These are phyloP conservation scores for Aquatica leii DNA, from an alignment of 2,888 invertebrate species.

Conservation along the genomic window DNA sequence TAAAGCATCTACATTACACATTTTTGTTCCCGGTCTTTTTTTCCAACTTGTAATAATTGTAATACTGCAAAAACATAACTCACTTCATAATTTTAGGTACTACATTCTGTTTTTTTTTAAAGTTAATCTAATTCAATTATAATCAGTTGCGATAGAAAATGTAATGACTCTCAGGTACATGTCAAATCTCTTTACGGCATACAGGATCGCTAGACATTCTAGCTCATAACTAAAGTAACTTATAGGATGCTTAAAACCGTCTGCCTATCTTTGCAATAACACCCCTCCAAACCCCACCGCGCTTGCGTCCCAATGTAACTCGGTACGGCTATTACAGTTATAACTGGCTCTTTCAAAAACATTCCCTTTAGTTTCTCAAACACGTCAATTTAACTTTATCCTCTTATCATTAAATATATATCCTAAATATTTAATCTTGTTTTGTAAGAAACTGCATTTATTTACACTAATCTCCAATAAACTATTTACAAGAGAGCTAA, in stretches of 20 bases:
- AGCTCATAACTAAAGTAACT: conserved; percentile 52
- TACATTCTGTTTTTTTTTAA: no score
- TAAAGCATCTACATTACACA: conserved; percentile 43
- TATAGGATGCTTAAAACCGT: conserved; percentile 42
- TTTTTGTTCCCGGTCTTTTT: conserved; percentile 4
- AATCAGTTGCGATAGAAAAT: conserved; percentile 47
- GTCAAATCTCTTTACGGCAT: conserved; percentile 41
- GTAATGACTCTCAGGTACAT: conserved; percentile 45
- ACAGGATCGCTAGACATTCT: conserved; percentile 44
- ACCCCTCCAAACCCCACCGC: conserved; percentile 47
- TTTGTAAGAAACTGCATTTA: no score
- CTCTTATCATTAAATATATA: no score
- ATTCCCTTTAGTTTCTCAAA: conserved; percentile 35
- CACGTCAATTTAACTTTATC: background rate
- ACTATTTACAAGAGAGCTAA: no score
- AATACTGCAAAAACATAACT: conserved; percentile 11
- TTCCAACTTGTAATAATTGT: conserved; percentile 23
- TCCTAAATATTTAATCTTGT: no score
- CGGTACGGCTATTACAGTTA: no score
- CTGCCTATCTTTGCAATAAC: conserved; percentile 46
- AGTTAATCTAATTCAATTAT: no score
- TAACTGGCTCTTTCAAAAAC: no score
- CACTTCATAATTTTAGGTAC: conserved; percentile 41
- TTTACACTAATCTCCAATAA: no score
- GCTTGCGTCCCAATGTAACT: conserved; percentile 52